Percentiles rank a stretch among this genome's conserved stretches.
Conservation (phyloP, 2,888 invertebrate genomes). For the Vanessa cardui region DNA sequence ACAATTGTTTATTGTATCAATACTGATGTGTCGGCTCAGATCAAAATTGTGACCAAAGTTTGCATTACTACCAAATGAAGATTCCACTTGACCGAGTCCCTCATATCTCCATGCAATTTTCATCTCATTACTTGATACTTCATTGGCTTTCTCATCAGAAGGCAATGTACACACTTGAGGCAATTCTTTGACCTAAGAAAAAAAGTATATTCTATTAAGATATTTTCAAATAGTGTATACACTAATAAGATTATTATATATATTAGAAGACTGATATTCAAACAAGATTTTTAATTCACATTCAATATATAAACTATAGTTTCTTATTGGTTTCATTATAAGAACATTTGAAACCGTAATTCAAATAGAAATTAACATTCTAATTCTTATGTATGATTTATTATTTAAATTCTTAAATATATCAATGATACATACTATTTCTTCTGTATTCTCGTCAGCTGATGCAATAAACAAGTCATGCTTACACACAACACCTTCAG, state of each 20-base stretch:
- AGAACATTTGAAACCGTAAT: too few species aligned
- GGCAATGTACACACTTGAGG: slow-evolving; percentile 79
- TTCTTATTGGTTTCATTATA: too few species aligned
- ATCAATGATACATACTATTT: slow-evolving; percentile 77
- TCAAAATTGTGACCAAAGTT: slow-evolving; percentile 92
- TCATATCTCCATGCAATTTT: slow-evolving; percentile 96
- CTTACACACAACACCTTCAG: slow-evolving; percentile 91
- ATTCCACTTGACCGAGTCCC: slow-evolving; percentile 85
- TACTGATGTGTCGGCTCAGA: slow-evolving; percentile 88
- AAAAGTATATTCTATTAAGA: background rate
- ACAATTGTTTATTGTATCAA: slow-evolving; percentile 79
- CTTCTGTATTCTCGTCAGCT: slow-evolving; percentile 85
- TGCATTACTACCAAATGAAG: slow-evolving; percentile 71
- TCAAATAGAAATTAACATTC: too few species aligned
- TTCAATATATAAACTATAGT: too few species aligned
- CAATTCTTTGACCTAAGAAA: slow-evolving; percentile 73
- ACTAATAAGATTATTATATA: background rate
- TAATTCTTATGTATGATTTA: background rate
- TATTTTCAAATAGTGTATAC: too few species aligned
- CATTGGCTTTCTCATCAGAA: slow-evolving; percentile 66
- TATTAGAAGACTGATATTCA: too few species aligned
- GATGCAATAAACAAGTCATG: slow-evolving; percentile 90
- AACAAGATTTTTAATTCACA: too few species aligned
- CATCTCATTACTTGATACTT: slow-evolving; percentile 81
- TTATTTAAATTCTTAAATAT: background rate